These are phyloP conservation scores for Phataginus tricuspis DNA, from an alignment of 2,797 vertebrate species.

Conservation along the genomic window DNA sequence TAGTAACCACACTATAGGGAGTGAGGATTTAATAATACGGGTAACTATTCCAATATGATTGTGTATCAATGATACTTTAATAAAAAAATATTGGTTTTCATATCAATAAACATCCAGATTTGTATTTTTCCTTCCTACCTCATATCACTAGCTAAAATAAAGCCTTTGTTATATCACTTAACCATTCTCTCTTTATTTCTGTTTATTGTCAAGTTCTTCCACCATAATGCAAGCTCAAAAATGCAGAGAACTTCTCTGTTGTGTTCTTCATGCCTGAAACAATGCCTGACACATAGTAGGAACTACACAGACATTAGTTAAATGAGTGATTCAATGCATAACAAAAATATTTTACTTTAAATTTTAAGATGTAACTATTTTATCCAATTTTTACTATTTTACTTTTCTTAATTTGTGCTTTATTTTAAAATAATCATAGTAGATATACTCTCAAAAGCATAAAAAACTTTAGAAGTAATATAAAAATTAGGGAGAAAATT, in stretches of 20 bases:
- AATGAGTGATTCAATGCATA: background rate
- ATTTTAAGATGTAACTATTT: background rate
- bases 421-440: background rate
- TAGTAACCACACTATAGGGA: no score
- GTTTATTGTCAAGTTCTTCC: background rate
- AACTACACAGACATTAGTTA: background rate
- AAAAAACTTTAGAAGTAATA: background rate
- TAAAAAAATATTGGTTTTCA: background rate
- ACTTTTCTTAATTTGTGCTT: background rate
- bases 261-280: background rate
- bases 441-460: background rate
- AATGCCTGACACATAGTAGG: background rate
- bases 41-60: no score
- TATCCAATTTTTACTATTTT: slow-evolving; percentile 2
- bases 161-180: background rate
- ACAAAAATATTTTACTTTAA: background rate
- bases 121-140: background rate
- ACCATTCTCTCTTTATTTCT: background rate
- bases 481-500: background rate
- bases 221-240: background rate
- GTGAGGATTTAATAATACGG: no score
- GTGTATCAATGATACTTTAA: no score
- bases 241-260: background rate
- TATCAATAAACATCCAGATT: background rate
- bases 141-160: background rate